These are phyloP conservation scores for Smithornis capensis DNA, from an alignment of 2,113 vertebrate species.

Conservation along the genomic window DNA sequence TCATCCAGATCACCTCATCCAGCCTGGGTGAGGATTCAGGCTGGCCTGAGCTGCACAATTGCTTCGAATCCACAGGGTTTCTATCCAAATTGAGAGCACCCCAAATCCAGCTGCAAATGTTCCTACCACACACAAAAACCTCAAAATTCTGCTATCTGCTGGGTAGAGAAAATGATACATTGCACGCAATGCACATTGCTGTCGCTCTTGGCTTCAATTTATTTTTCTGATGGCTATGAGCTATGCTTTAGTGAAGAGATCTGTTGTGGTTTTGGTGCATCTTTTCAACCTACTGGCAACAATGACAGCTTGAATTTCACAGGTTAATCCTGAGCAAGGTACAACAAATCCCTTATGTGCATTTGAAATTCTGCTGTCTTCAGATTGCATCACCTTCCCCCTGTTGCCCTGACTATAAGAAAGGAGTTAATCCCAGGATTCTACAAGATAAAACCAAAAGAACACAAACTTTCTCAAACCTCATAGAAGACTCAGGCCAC, in stretches of 20 bases:
- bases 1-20: neutral
- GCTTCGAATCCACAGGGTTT: neutral
- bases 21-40: neutral
- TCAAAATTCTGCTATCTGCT: neutral
- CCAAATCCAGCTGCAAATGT: neutral
- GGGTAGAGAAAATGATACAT: rapidly evolving
- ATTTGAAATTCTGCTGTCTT: neutral
- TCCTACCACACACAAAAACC: neutral
- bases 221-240: neutral
- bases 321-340: neutral
- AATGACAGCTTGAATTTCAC: neutral
- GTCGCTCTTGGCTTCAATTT: neutral
- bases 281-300: neutral
- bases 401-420: neutral
- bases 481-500: neutral
- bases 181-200: neutral
- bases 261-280: neutral
- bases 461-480: neutral
- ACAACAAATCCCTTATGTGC: neutral
- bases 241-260: neutral
- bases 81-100: rapidly evolving
- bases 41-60: neutral
- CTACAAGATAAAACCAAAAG: neutral
- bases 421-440: neutral
- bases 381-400: neutral